A percentile compares a stretch with the other conserved stretches of the same genome.
These are phyloP conservation scores for Pyrrhosoma nymphula DNA, from an alignment of 2,888 invertebrate species.

Conservation along the genomic window DNA sequence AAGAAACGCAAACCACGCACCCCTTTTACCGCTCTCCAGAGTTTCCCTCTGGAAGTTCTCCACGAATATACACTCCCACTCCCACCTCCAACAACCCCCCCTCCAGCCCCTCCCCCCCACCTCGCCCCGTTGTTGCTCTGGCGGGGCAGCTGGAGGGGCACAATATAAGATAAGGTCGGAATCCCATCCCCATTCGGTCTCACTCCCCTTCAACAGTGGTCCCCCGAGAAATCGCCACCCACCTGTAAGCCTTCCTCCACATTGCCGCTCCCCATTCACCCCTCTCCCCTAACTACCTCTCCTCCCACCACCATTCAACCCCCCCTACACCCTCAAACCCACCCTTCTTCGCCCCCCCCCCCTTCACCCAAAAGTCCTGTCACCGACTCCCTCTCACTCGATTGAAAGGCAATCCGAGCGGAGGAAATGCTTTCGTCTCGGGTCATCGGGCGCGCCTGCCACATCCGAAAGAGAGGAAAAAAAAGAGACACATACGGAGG, in stretches of 20 bases:
- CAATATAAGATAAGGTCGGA: background rate
- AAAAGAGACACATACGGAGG: background rate
- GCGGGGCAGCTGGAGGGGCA: background rate
- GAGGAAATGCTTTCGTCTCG: constrained; percentile 14
- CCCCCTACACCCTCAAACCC: background rate
- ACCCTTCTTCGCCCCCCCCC: background rate
- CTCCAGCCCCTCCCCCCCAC: background rate
- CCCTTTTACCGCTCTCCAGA: background rate
- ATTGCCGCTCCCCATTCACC: no score
- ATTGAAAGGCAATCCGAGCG: constrained; percentile 32
- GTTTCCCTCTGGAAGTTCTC: background rate
- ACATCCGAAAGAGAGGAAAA: background rate
- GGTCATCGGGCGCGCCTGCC: background rate
- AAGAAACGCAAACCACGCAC: background rate
- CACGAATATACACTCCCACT: background rate
- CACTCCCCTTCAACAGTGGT: no score
- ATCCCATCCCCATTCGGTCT: background rate
- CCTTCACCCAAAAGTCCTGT: background rate
- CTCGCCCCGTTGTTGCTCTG: background rate
- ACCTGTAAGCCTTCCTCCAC: no score
- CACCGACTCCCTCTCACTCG: background rate
- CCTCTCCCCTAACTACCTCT: no score
- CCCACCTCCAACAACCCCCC: background rate
- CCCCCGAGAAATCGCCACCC: no score
- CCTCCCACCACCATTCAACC: no score